Evolutionary conservation across 2,888 invertebrate genomes (phyloP), one percentile per base, ranked within the genome.

Genomic region (Philopedon plagiatum): DNA sequence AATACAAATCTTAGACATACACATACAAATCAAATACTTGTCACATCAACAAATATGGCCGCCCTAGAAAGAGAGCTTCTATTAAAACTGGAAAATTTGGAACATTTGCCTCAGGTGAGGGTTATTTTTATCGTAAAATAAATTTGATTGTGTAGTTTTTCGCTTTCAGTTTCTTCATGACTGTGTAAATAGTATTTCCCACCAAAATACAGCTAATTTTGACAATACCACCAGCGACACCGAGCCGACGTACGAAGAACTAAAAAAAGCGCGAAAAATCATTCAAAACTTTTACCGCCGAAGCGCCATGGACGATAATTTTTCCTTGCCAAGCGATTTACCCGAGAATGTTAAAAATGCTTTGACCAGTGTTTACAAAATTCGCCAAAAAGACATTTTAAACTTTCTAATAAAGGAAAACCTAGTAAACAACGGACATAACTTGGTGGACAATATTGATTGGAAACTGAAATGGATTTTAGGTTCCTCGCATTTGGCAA

Each of bases 391-490:
- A 23, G 63, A 68, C 18, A 72, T 75, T 32, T 21, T 63, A 23
- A 65, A 61, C 34, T 8, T 29, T 5, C n/a, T 85, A 41, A 75
- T 81, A 4, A 81, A 79, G 63, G 80, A 81, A 29, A 75, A 76
- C 65, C 73, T 85, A 39, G 80, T 86, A 0, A 84, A 83, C 73
- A 82, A 77, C 66, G 81, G 82, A 34, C 74, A 82, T 57, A 78
- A 83, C 37, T 82, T 87, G 1, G 80, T 88, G 9, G 82, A 83
- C 39, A 86, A 87, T 74, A 85, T 87, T 73, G 88, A 89, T 78
- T 89, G 88, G 88, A 86, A 86, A 80, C 75, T 89, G 32, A 88
- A 87, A 84, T 86, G 88, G 82, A 78, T 88, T 26, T 84, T 88
- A 81, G 89, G 89, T 18, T 87, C 87, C 46, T 88, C 88, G 65